phyloP scores from a whole-genome alignment of 2,113 vertebrate genomes.

The Pseudolaguvia tuberculata region DNA sequence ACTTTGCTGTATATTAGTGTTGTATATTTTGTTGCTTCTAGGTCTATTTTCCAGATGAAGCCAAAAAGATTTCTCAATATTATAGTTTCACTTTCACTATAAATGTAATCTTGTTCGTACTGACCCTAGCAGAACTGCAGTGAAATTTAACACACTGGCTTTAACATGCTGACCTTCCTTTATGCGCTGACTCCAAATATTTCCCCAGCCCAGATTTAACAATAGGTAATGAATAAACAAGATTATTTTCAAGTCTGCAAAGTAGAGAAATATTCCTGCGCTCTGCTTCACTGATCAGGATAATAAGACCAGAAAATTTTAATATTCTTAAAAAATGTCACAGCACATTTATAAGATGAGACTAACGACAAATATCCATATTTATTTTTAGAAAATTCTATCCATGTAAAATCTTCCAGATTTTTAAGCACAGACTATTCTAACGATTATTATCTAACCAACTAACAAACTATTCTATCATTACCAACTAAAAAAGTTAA shows the following conservation, averaged over 20 bases:
- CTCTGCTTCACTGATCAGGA: constrained; percentile 30
- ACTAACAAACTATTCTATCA: no score
- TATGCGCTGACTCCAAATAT: neutral
- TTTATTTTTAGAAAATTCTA: neutral
- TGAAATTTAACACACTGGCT: constrained; percentile 12
- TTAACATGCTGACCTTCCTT: constrained; percentile 13
- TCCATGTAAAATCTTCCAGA: no score
- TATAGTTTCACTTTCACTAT: neutral
- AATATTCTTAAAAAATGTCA: neutral
- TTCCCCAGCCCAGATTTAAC: neutral
- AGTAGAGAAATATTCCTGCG: constrained; percentile 9
- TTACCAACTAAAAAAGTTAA: no score
- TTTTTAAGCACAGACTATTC: no score
- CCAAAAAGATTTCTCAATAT: neutral
- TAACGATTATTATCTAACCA: no score
- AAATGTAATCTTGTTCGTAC: constrained; percentile 7
- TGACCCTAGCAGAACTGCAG: neutral
- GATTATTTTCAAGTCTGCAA: neutral
- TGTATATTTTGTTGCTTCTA: neutral
- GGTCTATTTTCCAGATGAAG: neutral
- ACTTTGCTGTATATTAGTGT: neutral
- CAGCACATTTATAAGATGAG: neutral
- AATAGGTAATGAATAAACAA: neutral
- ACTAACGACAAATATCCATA: neutral
- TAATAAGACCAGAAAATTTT: constrained; percentile 4